Base-by-base conservation (phyloP, 2,888 invertebrate genomes). In the Ophraella communa region DNA sequence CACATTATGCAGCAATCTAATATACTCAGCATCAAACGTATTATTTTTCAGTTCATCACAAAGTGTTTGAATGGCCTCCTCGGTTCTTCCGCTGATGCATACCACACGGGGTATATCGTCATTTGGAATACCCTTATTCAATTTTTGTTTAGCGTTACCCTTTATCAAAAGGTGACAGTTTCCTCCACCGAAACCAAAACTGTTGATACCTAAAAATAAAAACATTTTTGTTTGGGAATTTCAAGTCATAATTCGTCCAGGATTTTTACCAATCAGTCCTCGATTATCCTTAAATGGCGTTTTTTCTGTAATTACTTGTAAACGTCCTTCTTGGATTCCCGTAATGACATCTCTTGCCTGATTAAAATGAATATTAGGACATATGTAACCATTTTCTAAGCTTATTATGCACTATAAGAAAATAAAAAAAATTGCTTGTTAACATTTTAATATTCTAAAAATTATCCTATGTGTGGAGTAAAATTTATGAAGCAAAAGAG, bases 171-270 rank as follows among this genome's bases (percentile, higher is more conserved):
- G 84, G 74, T 93, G 93, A 51, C 90, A 91, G 76, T 95, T 95
- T 2, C 91, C 91, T 0, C 97, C 97, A 24, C 96, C 96, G 78
- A 97, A 97, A 0, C 96, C 96, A 79, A 96, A 97, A 8, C 94
- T 95, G 83, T 94, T 97, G 21, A 96, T 85, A 3, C 91, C 95
- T 51, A 89, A 88, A 79, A 89, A n/a, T n/a, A n/a, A n/a, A n/a
- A n/a, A n/a, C n/a, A n/a, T n/a, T n/a, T n/a, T n/a, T n/a, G n/a
- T n/a, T n/a, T n/a, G n/a, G n/a, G n/a, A n/a, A n/a, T n/a, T n/a
- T n/a, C n/a, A n/a, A n/a, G n/a, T n/a, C n/a, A n/a, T n/a, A n/a
- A n/a, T n/a, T n/a, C n/a, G n/a, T n/a, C n/a, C n/a, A n/a, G 39
- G n/a, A n/a, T 17, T 8, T 44, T 67, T 73, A 75, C 92, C 96